These are phyloP conservation scores for Nomada flava DNA, from an alignment of 2,888 invertebrate species.

Conservation along the genomic window DNA sequence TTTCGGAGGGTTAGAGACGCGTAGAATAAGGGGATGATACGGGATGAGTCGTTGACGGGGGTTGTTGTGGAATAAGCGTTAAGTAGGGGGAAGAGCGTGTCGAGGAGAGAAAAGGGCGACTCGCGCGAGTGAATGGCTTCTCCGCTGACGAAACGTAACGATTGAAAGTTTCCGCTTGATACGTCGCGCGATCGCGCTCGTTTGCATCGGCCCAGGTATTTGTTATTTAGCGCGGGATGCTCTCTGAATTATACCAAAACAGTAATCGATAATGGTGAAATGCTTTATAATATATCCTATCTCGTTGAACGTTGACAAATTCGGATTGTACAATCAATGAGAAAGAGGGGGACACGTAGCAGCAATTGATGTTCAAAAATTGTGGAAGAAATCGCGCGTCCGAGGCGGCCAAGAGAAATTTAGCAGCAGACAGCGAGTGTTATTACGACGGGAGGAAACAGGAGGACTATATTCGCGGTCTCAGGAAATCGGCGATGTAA, in stretches of 20 bases:
- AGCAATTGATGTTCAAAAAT: too few relatives aligned
- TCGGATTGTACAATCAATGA: too few relatives aligned
- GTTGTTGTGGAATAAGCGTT: slow-evolving; percentile 80
- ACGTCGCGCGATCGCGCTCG: neutral
- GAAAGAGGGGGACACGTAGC: too few relatives aligned
- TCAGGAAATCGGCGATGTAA: slow-evolving; percentile 61
- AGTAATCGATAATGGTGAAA: too few relatives aligned
- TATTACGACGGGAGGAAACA: slow-evolving; percentile 47
- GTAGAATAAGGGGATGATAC: slow-evolving; percentile 81
- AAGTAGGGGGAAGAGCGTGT: slow-evolving; percentile 79
- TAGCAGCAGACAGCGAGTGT: slow-evolving; percentile 25
- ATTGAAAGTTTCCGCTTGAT: slow-evolving; percentile 21
- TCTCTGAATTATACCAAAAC: too few relatives aligned
- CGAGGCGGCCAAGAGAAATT: slow-evolving; percentile 20
- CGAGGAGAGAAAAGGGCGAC: slow-evolving; percentile 35
- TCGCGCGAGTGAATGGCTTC: slow-evolving; percentile 75
- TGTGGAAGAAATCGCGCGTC: too few relatives aligned
- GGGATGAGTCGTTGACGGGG: slow-evolving; percentile 79
- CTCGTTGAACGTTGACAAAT: too few relatives aligned
- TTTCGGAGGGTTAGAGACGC: slow-evolving; percentile 73
- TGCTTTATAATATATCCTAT: too few relatives aligned
- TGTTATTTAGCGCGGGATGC: neutral
- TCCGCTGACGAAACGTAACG: slow-evolving; percentile 50
- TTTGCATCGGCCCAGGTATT: neutral
- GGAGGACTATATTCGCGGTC: slow-evolving; percentile 67